These are phyloP conservation scores for Perca flavescens DNA, from an alignment of 2,113 vertebrate species.

Conservation along the genomic window DNA sequence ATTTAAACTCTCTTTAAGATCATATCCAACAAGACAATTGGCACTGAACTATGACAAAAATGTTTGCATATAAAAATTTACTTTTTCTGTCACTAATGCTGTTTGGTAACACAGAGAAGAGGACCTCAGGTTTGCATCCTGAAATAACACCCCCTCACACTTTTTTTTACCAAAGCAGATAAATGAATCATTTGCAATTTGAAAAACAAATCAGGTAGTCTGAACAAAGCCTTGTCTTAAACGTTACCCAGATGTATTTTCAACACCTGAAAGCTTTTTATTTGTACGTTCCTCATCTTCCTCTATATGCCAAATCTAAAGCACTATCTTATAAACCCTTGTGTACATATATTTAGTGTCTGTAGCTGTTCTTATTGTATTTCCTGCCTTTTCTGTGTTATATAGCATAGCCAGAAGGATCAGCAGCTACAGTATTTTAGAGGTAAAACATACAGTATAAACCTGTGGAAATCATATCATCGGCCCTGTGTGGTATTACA, in stretches of 20 bases:
- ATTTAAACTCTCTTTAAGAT: background rate
- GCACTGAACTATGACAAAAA: slow-evolving; percentile 1
- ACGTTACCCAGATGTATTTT: background rate
- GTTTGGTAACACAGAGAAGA: background rate
- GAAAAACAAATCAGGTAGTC: slow-evolving; percentile 11
- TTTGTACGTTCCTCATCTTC: background rate
- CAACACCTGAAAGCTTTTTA: background rate
- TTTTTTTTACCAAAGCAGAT: background rate
- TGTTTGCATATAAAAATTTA: background rate
- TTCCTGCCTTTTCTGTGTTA: background rate
- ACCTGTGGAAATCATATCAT: background rate
- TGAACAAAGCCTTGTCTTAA: background rate
- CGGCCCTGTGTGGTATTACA: background rate
- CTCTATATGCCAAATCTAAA: background rate
- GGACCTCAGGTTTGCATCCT: background rate
- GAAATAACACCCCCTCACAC: background rate
- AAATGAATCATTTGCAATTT: background rate
- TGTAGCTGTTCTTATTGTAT: background rate
- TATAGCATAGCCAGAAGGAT: background rate
- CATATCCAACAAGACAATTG: background rate
- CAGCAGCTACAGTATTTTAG: background rate
- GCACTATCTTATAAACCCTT: background rate
- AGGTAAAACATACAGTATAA: background rate
- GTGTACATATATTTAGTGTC: background rate
- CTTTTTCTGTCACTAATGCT: background rate